Conservation (phyloP, 2,797 vertebrate genomes). For the Urocyon cinereoargenteus region DNA sequence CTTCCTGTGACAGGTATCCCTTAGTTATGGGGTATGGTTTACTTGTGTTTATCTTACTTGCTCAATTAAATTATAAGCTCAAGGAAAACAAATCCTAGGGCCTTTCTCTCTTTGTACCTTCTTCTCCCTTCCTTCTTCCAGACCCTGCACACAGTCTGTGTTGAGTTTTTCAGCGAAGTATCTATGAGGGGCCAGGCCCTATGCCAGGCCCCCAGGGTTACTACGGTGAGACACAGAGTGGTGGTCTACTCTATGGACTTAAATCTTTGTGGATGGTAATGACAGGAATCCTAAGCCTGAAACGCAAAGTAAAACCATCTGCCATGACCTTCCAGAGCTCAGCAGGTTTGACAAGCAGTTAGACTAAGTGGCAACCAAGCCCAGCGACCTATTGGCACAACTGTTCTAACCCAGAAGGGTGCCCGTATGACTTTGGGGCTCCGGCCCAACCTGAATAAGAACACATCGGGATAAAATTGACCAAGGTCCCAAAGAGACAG, state of each 20-base stretch:
- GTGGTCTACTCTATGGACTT: neutral
- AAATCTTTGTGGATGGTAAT: neutral
- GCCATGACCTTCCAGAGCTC: neutral
- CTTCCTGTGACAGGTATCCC: neutral
- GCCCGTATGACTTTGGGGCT: neutral
- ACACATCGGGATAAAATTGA: neutral
- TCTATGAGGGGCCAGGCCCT: neutral
- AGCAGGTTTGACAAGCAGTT: neutral
- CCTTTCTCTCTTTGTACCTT: neutral
- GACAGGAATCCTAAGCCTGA: neutral
- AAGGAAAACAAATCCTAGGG: neutral
- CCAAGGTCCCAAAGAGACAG: neutral
- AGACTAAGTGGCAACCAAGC: neutral
- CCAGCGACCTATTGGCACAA: neutral
- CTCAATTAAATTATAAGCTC: neutral
- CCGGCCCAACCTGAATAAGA: neutral
- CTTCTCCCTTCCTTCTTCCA: rapidly evolving
- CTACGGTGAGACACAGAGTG: neutral
- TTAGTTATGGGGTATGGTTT: neutral
- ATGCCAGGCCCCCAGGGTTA: neutral
- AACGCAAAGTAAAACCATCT: neutral
- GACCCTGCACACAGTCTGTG: neutral
- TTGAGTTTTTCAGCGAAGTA: neutral
- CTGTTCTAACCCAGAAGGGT: neutral
- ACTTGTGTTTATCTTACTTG: neutral